Base-by-base conservation (phyloP, 2,888 invertebrate species). In the Ischnus inquisitorius region DNA sequence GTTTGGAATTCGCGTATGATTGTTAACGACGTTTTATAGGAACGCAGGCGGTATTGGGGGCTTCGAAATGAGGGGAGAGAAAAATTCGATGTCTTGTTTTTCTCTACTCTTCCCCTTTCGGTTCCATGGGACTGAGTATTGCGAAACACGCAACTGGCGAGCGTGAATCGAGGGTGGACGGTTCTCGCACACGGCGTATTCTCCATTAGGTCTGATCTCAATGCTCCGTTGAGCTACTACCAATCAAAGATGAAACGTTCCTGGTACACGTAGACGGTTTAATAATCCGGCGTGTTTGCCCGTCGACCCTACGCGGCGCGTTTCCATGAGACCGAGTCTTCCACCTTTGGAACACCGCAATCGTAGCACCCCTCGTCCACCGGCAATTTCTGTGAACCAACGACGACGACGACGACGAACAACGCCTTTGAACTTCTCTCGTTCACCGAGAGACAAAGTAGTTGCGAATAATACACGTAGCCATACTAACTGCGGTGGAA, bases 261-360 rank as follows among this genome's bases (percentile, higher is more conserved):
- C 83, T 74, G 85, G 71, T 82, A 80, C 48, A 84, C 83, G 88
- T 79, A 89, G 90, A 88, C 87, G 89, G 88, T 89, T 92, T 91
- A 92, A 92, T 92, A 92, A 92, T 91, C 90, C 87, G 89, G 89
- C 88, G 86, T 92, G 92, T 92, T 92, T 92, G 90, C 91, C 85
- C 86, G 87, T 48, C 57, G 82, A 39, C 8, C 62, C 62, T 48
- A 34, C 43, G 60, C 8, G 12, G 28, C 48, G 16, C 43, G 46
- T 64, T 62, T 46, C 74, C 51, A 6, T 65, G 39, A 60, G 39
- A 51, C 76, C 54, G 19, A 68, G 76, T 65, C 60, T n/a, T 76
- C 60, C 25, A 68, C 57, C 62, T 74, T 74, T n/a, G 19, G 16
- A 62, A 43, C 46, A 46, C 25, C 43, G 22, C 64, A 64, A 41